Conservation (phyloP, 2,888 invertebrate genomes). For the Liopterus haemorrhoidalis region DNA sequence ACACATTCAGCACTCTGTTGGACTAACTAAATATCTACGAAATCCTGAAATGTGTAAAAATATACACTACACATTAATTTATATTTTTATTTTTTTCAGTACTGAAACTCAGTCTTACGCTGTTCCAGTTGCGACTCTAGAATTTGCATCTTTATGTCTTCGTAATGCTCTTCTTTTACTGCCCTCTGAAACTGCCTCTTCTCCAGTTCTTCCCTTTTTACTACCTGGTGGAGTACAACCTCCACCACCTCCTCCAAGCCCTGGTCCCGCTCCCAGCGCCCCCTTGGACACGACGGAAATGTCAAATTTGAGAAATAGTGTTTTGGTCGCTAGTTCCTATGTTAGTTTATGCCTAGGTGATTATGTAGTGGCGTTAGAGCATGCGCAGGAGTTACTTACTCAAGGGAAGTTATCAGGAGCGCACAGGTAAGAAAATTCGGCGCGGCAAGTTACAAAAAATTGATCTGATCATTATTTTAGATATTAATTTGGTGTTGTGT, state of each 20-base stretch:
- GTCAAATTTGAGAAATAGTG: constrained; percentile 56
- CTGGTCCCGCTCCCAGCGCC: constrained; percentile 54
- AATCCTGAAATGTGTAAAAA: too few species aligned
- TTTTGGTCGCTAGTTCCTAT: constrained; percentile 77
- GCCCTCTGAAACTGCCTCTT: constrained; percentile 47
- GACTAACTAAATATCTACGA: too few species aligned
- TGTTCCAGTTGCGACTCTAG: constrained; percentile 79
- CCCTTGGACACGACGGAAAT: constrained; percentile 57
- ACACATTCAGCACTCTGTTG: too few species aligned
- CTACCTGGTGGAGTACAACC: constrained; percentile 43
- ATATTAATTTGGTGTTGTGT: constrained; percentile 6
- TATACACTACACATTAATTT: too few species aligned
- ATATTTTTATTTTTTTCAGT: constrained; percentile 38
- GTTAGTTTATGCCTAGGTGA: constrained; percentile 80
- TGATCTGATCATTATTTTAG: background rate
- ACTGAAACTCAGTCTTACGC: constrained; percentile 69
- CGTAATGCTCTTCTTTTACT: constrained; percentile 74
- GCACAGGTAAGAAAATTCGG: constrained; percentile 51
- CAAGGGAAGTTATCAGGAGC: constrained; percentile 67
- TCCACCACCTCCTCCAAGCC: constrained; percentile 41
- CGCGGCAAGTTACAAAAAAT: background rate
- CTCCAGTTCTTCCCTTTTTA: constrained; percentile 43
- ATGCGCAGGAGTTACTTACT: constrained; percentile 66
- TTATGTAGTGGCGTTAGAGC: constrained; percentile 69
- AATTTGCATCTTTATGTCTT: constrained; percentile 84